Evolutionary conservation across 1,140 invertebrate species (phyloP), one percentile per base, ranked within the genome.

Genomic region (Laupala kohalensis): DNA sequence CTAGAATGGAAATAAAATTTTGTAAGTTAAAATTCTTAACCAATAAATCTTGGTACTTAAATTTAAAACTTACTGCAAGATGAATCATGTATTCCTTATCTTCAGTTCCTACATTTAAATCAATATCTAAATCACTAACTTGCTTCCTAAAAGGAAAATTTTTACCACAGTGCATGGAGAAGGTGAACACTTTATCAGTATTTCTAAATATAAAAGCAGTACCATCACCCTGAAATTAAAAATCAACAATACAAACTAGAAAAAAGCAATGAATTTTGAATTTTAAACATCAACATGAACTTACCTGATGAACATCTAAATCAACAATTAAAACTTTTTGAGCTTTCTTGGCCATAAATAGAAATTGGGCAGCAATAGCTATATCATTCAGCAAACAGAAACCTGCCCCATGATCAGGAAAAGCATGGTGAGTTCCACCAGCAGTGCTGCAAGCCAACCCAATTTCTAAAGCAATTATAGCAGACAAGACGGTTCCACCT

Each of bases 381-480:
- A 81, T 26, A 70, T 81, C 79, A 74, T 81, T 81, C 37, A 81
- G 70, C 12, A 81, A 76, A 70, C 79, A 81, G 71, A 77, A 81
- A 6, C 79, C 79, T 19, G 78, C 76, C 3, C 79, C 79, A 65
- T 76, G 69, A 62, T 74, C 75, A 28, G 78, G 77, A 66, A 77
- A 80, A 19, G 79, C 79, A 71, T 81, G 79, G 73, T 81, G 79
- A 12, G 79, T 81, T 3, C 79, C 79, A 25, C 79, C 79, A 2
- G 76, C 79, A 23, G 79, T 79, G 63, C 78, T 80, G 70, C 77
- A 79, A 9, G 79, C 77, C 30, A 81, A 62, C 3, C 79, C 79
- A 27, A 75, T 71, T 67, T 78, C 74, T 67, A 80, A 67, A 9
- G 77, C 73, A 28, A 79, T 25, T 53, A 70, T 25, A 25, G 76